A percentile compares a stretch with the other conserved stretches of the same genome.
These are phyloP conservation scores for Lepidochitona cinerea DNA, from an alignment of 2,888 invertebrate genomes.

Conservation along the genomic window DNA sequence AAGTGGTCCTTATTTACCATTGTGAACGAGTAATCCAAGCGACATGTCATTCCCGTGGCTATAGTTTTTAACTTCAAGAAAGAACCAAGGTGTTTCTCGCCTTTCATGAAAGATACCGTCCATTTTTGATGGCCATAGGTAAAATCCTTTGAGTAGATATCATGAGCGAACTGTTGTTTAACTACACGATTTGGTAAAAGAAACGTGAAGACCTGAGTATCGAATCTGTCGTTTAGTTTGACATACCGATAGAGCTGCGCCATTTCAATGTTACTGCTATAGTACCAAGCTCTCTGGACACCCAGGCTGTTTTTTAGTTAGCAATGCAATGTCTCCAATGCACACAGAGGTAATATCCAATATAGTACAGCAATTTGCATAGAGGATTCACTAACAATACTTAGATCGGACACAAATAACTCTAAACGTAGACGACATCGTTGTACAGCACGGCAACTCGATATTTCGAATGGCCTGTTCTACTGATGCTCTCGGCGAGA, in stretches of 20 bases:
- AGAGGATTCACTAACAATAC: too few species aligned
- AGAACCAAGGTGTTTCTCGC: slow-evolving; percentile 83
- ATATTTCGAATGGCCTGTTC: too few species aligned
- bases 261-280: too few species aligned
- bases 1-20: slow-evolving; percentile 86
- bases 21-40: slow-evolving; percentile 86
- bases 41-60: slow-evolving; percentile 82
- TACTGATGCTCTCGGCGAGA: too few species aligned
- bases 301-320: too few species aligned
- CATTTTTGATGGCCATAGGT: slow-evolving; percentile 86
- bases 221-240: slow-evolving; percentile 85
- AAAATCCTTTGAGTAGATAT: slow-evolving; percentile 87
- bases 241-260: slow-evolving; percentile 79
- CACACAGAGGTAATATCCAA: too few species aligned
- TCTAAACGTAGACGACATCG: too few species aligned
- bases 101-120: slow-evolving; percentile 84
- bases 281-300: too few species aligned
- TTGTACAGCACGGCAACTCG: too few species aligned
- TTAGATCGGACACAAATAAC: too few species aligned
- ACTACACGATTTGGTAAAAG: slow-evolving; percentile 84
- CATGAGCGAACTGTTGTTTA: slow-evolving; percentile 80
- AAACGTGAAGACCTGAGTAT: slow-evolving; percentile 88
- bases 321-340: too few species aligned
- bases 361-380: too few species aligned
- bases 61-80: slow-evolving; percentile 84